Conservation (phyloP, 2,113 vertebrate genomes). For the Phycodurus eques region DNA sequence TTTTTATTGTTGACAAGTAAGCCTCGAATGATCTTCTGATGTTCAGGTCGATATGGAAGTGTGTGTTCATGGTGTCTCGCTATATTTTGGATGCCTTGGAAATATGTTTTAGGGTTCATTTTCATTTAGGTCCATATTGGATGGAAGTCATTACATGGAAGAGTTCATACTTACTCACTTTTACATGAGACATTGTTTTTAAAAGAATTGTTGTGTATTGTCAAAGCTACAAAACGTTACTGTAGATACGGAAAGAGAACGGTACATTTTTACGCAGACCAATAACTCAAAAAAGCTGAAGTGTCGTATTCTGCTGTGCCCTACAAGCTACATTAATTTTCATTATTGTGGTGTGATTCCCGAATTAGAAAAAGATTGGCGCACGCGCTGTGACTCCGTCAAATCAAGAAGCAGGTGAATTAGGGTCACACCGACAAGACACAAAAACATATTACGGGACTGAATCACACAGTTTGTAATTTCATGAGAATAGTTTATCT, state of each 20-base stretch:
- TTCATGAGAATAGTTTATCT: neutral
- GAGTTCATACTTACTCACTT: slow-evolving; percentile 41
- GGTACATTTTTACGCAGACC: slow-evolving; percentile 11
- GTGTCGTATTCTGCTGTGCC: neutral
- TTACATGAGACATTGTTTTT: slow-evolving; percentile 48
- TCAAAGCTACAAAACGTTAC: slow-evolving; percentile 17
- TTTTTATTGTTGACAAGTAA: slow-evolving; percentile 44
- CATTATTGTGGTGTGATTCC: neutral
- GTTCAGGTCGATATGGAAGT: slow-evolving; percentile 35
- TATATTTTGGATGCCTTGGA: slow-evolving; percentile 59
- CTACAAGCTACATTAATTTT: neutral
- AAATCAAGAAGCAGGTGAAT: neutral
- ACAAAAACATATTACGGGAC: neutral
- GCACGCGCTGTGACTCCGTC: neutral
- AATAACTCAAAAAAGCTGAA: neutral
- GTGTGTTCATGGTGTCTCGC: slow-evolving; percentile 60
- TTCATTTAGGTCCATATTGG: slow-evolving; percentile 75
- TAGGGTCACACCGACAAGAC: neutral
- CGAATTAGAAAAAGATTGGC: neutral
- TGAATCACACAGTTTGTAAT: neutral
- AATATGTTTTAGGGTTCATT: slow-evolving; percentile 42
- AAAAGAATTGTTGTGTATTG: slow-evolving; percentile 31
- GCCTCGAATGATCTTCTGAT: slow-evolving; percentile 46
- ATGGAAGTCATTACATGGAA: slow-evolving; percentile 66
- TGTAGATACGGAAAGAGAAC: slow-evolving; percentile 10